Base-by-base conservation (phyloP, 2,113 vertebrate species). In the Stigmatopora nigra region DNA sequence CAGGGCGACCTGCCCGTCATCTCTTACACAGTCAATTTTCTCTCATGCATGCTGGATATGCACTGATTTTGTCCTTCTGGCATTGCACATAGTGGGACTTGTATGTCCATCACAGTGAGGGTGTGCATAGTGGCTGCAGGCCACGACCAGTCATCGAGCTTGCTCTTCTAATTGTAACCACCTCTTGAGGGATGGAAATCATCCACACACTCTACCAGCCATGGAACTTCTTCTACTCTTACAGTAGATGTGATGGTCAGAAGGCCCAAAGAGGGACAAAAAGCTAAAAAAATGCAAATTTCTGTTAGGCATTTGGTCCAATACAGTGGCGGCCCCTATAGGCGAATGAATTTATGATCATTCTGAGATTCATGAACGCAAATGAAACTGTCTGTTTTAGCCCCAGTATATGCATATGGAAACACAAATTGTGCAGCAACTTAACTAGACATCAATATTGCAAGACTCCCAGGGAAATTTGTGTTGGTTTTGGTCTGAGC, bases 151-250 rank as follows among this genome's bases (percentile, higher is more conserved):
- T 90, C 88, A 90, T 82, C 80, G 69, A 83, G 82, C 81, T 84
- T 82, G 82, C 87, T 81, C 78, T 90, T 84, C 88, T 91, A 82
- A 71, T 87, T 91, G 89, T 88, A 91, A 90, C 89, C 88, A 89
- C 85, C 88, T 89, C 88, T 86, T 90, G 89, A 88, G 87, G 87
- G 88, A 77, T 86, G 87, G 85, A 84, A 20, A 60, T 77, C 82
- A 85, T 82, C 76, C 48, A 81, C 84, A 81, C 79, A 79, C 84
- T 84, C 5, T 78, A 68, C 85, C 82, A 80, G 38, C 7, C 38
- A 41, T 77, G 80, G 80, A 81, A 82, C 83, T 72, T 75, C 62
- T 5, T 71, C 80, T 71, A 77, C 83, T 73, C 68, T 61, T 17
- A 41, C 2, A 36, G 36, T n/a, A 60, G 57, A 36, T 59, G 57